Evolutionary conservation across 2,113 vertebrate species (phyloP), one percentile per base, ranked within the genome.

Genomic region (Zapornia atra): DNA sequence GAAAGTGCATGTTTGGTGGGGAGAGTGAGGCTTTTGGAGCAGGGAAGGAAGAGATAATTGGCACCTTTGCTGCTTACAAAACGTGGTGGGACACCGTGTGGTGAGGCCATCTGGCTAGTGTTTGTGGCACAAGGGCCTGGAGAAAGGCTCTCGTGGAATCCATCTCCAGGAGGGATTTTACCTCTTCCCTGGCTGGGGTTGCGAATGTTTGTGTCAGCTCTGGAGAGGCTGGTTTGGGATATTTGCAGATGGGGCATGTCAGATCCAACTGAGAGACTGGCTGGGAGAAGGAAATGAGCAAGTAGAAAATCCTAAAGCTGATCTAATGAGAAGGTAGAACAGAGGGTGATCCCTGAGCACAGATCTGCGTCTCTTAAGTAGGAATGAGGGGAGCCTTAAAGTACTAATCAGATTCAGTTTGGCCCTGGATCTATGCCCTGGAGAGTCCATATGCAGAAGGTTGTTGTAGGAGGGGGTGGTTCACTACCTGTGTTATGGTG

Each of bases 71-170:
- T 66, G 53, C 20, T 63, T 95, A 51, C 42, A 81, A 85, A 96
- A 90, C 5, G 46, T 69, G 65, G 65, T 72, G 54, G 95, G 86
- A 78, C 33, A 40, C 17, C 33, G 1, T 89, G 83, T 48, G 44
- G 96, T 46, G 91, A 82, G 86, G 84, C 94, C 92, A 95, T 96
- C 94, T 96, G 94, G 83, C 9, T 57, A 16, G 40, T 38, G 80
- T 51, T 94, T 34, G 31, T 69, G 83, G 38, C 61, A 46, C 2
- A 17, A 46, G 80, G 29, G 21, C 38, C 64, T 50, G 38, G 57
- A 69, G 83, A 51, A 94, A n/a, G 81, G 13, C 57, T 95, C 82
- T 40, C 54, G 60, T 77, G 65, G 86, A 90, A 83, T 75, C 33
- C 7, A 33, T 50, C 56, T 53, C 68, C 68, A 64, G 90, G 86